A percentile compares a stretch with the other conserved stretches of the same genome.
These are phyloP conservation scores for Copidosoma floridanum DNA, from an alignment of 1,140 invertebrate species.

Conservation along the genomic window DNA sequence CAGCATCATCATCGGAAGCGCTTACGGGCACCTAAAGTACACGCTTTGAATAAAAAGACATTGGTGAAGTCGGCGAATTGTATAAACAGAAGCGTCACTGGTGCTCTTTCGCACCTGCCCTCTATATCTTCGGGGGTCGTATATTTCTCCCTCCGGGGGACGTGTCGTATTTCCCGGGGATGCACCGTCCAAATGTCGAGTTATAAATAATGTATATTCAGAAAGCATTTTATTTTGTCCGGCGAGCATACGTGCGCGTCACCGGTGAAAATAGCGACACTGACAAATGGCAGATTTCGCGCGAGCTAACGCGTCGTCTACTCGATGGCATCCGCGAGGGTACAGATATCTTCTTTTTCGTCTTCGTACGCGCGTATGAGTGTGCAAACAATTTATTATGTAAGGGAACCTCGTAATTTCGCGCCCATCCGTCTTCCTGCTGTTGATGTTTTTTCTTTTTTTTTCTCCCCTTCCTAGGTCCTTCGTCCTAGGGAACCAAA, in stretches of 20 bases:
- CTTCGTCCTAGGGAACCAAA: too few relatives aligned
- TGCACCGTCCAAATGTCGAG: conserved; percentile 4
- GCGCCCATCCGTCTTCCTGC: background rate
- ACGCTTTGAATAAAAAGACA: too few relatives aligned
- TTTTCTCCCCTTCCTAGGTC: background rate
- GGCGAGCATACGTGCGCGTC: background rate
- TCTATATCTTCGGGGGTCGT: too few relatives aligned
- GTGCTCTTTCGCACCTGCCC: too few relatives aligned
- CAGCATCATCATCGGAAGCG: too few relatives aligned
- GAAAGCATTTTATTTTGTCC: conserved; percentile 3
- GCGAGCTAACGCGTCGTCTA: too few relatives aligned
- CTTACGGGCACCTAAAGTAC: too few relatives aligned
- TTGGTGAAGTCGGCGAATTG: too few relatives aligned
- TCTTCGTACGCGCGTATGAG: background rate
- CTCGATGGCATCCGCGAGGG: background rate
- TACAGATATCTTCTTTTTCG: background rate
- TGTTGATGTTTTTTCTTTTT: conserved; percentile 7
- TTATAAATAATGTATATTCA: conserved; percentile 6
- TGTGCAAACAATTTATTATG: conserved; percentile 14
- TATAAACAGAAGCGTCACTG: too few relatives aligned
- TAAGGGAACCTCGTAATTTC: conserved; percentile 15
- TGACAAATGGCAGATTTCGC: conserved; percentile 9
- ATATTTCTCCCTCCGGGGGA: too few relatives aligned
- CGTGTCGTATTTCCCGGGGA: too few relatives aligned
- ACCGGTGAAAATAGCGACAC: conserved; percentile 7